Percentiles rank a stretch among this genome's conserved stretches.
Evolutionary conservation across 1,140 invertebrate species (phyloP).

Genomic region (Drosophila serrata): DNA sequence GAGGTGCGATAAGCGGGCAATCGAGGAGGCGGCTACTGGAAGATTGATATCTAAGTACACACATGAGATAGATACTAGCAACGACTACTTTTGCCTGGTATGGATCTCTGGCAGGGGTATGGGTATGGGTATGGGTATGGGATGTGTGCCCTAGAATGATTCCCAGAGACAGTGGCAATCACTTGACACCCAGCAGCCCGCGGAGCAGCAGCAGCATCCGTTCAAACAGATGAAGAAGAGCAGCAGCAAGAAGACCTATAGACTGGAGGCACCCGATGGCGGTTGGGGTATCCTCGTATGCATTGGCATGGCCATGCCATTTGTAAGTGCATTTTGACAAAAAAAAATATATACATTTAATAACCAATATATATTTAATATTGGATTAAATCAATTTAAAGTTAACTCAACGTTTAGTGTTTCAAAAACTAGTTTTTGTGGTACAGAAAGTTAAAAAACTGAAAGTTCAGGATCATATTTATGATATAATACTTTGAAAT

Average conservation of each 20-base stretch:
- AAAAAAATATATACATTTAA: too few relatives aligned
- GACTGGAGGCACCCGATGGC: conserved; percentile 87
- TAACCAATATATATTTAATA: not conserved
- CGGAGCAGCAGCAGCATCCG: conserved; percentile 24
- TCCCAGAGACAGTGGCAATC: conserved; percentile 5
- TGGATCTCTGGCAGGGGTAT: too few relatives aligned
- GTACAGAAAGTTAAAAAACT: not conserved
- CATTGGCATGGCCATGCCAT: conserved; percentile 87
- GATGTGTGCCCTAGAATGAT: conserved; percentile 15
- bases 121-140: too few relatives aligned
- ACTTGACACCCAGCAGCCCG: conserved; percentile 31
- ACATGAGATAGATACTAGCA: not conserved
- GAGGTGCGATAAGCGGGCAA: conserved; percentile 43
- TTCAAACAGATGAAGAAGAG: conserved; percentile 10
- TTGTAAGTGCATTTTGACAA: conserved; percentile 86
- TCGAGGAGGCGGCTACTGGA: conserved; percentile 39
- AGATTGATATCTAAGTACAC: conserved; percentile 32
- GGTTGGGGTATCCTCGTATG: conserved; percentile 89
- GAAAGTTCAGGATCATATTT: not conserved
- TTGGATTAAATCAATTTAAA: not conserved
- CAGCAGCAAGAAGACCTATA: conserved; percentile 37
- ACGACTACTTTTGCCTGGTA: not conserved
- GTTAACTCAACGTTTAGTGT: not conserved
- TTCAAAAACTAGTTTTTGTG: not conserved
- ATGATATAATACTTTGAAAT: not conserved